Evolutionary conservation across 2,797 vertebrate species (phyloP).

Genomic region (Prionace glauca): DNA sequence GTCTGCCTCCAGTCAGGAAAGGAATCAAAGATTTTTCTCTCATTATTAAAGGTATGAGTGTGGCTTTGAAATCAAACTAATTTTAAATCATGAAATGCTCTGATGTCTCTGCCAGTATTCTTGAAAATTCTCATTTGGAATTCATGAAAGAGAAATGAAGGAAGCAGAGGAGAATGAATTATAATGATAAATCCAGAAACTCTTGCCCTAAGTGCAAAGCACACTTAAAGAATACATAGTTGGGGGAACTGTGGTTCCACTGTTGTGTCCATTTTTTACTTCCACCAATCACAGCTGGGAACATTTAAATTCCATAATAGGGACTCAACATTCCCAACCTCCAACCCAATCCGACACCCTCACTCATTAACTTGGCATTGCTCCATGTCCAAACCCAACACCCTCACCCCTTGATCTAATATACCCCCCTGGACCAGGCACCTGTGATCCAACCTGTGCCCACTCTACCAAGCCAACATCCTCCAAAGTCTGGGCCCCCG

Average conservation of each 20-base stretch:
- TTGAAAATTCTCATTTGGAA: neutral
- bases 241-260: neutral
- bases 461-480: too few relatives aligned
- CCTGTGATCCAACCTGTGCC: too few relatives aligned
- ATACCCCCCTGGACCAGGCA: too few relatives aligned
- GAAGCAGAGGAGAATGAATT: neutral
- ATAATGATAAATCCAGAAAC: neutral
- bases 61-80: neutral
- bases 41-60: neutral
- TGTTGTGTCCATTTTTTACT: neutral
- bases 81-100: neutral
- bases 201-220: neutral
- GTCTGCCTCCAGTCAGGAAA: neutral
- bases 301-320: neutral
- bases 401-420: too few relatives aligned
- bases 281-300: neutral
- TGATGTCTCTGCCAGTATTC: neutral
- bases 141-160: slow-evolving; percentile 2
- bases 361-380: too few relatives aligned
- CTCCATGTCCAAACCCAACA: too few relatives aligned
- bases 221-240: neutral
- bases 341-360: too few relatives aligned
- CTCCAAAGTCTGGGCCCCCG: too few relatives aligned
- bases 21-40: neutral
- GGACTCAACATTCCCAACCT: too few relatives aligned